Conservation (phyloP, 64 coral and sea anemone species). For the Dendrophyllia cribrosa region DNA sequence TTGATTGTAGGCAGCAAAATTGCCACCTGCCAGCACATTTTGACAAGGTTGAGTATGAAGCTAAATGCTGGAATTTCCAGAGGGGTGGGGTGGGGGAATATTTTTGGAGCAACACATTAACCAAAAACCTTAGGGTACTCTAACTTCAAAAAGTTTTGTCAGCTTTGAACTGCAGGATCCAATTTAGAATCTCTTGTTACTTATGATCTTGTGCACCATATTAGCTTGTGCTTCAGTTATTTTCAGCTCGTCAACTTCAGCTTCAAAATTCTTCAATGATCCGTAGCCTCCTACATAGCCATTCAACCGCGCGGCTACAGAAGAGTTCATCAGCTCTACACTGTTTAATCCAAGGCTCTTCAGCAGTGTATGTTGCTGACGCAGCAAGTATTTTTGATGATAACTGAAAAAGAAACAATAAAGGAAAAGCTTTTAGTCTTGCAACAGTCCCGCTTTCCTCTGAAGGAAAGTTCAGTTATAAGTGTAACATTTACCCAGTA, state of each 20-base stretch:
- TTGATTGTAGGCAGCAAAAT: no score
- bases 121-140: no score
- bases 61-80: no score
- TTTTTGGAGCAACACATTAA: no score
- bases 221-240: conserved; percentile 66
- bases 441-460: no score
- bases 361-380: conserved; percentile 56
- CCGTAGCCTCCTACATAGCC: conserved; percentile 83
- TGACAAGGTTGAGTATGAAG: no score
- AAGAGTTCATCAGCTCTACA: conserved; percentile 85
- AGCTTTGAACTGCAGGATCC: background rate
- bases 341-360: conserved; percentile 67
- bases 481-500: no score
- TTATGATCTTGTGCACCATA: conserved; percentile 61
- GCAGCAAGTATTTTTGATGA: conserved; percentile 96
- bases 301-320: conserved; percentile 85
- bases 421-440: background rate
- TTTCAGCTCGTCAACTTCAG: conserved; percentile 61
- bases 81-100: no score
- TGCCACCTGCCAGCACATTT: no score
- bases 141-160: background rate
- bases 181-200: conserved; percentile 26
- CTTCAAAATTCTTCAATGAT: conserved; percentile 44
- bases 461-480: no score
- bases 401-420: conserved; percentile 58